phyloP scores from a whole-genome alignment of 2,888 invertebrate genomes.

The Lochmaea crataegi region DNA sequence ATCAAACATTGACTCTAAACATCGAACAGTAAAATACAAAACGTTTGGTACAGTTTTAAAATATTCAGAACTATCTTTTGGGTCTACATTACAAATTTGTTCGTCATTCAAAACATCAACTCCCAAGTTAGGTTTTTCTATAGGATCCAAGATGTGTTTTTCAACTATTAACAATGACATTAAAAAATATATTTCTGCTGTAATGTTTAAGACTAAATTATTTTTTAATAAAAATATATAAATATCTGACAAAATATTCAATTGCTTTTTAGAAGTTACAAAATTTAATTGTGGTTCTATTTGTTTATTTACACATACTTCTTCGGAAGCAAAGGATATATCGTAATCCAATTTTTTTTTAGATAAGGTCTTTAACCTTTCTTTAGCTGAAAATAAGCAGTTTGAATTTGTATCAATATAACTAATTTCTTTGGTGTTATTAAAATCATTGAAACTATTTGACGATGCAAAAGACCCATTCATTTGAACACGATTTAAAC shows the following conservation, averaged over 20 bases:
- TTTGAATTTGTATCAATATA: constrained; percentile 41
- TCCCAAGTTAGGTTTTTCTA: constrained; percentile 38
- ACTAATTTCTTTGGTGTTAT: constrained; percentile 40
- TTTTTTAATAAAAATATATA: constrained; percentile 72
- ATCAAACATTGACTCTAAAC: constrained; percentile 71
- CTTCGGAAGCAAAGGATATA: not conserved
- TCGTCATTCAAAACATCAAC: constrained; percentile 42
- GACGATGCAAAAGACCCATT: constrained; percentile 48
- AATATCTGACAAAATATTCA: constrained; percentile 70
- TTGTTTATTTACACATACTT: constrained; percentile 46
- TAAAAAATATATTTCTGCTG: constrained; percentile 77
- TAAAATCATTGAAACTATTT: constrained; percentile 58
- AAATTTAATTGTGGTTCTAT: constrained; percentile 64
- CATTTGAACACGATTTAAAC: constrained; percentile 53
- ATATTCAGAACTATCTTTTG: constrained; percentile 43
- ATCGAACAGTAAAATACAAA: constrained; percentile 79
- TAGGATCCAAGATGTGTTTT: constrained; percentile 56
- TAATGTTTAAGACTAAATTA: constrained; percentile 73
- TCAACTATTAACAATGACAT: constrained; percentile 73
- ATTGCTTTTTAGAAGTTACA: constrained; percentile 67
- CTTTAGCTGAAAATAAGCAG: constrained; percentile 49
- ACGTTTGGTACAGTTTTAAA: constrained; percentile 75
- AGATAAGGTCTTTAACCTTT: constrained; percentile 50
- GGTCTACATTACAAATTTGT: constrained; percentile 20
- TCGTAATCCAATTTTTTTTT: constrained; percentile 33